Conservation (phyloP, 2,888 invertebrate genomes). For the Sericinus montela region DNA sequence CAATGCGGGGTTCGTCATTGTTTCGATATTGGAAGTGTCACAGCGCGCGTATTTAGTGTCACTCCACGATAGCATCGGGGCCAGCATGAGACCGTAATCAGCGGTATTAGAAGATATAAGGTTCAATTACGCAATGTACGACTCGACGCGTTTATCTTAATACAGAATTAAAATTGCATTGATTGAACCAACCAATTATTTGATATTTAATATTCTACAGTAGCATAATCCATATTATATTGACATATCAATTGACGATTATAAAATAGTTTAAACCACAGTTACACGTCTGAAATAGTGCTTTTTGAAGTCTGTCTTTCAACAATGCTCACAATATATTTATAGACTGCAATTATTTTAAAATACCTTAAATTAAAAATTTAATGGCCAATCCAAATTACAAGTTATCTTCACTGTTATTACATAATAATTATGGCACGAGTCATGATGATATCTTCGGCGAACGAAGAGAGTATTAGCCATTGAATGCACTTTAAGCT, state of each 20-base stretch:
- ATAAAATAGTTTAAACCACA: too few species aligned
- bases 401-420: too few species aligned
- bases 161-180: conserved; percentile 25
- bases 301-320: too few species aligned
- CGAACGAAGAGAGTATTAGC: conserved; percentile 34
- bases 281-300: too few species aligned
- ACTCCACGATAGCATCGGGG: conserved; percentile 71
- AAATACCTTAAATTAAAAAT: too few species aligned
- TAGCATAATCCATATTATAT: too few species aligned
- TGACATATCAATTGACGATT: too few species aligned
- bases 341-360: too few species aligned
- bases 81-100: conserved; percentile 46
- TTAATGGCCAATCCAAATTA: too few species aligned
- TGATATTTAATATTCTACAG: neutral
- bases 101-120: conserved; percentile 57
- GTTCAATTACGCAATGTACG: conserved; percentile 52
- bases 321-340: too few species aligned
- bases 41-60: conserved; percentile 74
- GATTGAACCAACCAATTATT: conserved; percentile 12
- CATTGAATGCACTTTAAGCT: conserved; percentile 50
- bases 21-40: conserved; percentile 73
- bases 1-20: conserved; percentile 68
- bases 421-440: neutral
- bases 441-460: conserved; percentile 6
- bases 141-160: conserved; percentile 32